A percentile compares a stretch with the other conserved stretches of the same genome.
Evolutionary conservation across 2,797 vertebrate species (phyloP).

Genomic region (Spinibarbus caldwelli): DNA sequence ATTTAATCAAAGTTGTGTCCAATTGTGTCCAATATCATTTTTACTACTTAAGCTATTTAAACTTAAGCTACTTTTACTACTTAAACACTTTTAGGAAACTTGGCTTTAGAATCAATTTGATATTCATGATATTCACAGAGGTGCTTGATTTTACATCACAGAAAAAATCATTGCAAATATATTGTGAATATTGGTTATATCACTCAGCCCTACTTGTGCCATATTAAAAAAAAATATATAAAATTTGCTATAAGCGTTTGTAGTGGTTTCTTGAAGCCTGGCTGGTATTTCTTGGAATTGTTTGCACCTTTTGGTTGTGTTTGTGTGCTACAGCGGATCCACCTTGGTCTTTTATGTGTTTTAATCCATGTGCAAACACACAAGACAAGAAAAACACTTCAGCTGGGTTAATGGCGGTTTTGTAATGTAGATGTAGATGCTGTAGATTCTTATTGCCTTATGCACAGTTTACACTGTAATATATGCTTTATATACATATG

Average conservation of each 20-base stretch:
- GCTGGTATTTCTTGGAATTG: conserved; percentile 43
- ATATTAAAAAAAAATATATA: neutral
- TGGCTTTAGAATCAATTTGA: neutral
- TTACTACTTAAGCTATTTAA: neutral
- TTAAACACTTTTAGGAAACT: neutral
- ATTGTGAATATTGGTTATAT: conserved; percentile 22
- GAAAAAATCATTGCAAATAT: neutral
- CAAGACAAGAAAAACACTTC: conserved; percentile 13
- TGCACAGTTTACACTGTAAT: neutral
- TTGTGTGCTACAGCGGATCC: conserved; percentile 16
- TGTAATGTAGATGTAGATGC: neutral
- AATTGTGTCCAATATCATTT: neutral
- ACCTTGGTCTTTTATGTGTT: conserved; percentile 53
- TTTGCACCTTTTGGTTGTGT: conserved; percentile 42
- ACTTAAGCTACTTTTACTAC: neutral
- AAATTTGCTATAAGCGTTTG: neutral
- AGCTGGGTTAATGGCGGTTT: conserved; percentile 8
- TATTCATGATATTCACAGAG: conserved; percentile 4
- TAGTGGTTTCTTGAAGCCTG: neutral
- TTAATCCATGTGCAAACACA: conserved; percentile 28
- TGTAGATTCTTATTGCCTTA: neutral
- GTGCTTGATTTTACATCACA: conserved; percentile 13
- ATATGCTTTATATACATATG: no score
- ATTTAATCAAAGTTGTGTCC: no score
- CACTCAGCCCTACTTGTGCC: neutral